Base-by-base conservation (phyloP, 2,888 invertebrate species). In the Phragmatobia fuliginosa region DNA sequence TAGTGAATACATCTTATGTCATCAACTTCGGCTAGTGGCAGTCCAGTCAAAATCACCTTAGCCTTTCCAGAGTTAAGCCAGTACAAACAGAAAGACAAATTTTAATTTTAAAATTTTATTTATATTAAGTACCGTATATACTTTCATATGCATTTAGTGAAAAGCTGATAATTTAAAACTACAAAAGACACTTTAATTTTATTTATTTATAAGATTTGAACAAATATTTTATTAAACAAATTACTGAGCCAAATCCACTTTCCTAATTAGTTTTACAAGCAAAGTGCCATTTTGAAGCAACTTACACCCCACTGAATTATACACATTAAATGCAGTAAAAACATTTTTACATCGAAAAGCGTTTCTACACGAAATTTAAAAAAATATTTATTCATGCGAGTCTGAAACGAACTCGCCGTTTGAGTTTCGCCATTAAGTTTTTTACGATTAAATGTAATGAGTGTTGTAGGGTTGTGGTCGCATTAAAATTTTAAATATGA, bases 361-460 rank as follows among this genome's bases (percentile, higher is more conserved):
- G 69, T 74, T 70, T 73, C 66, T 70, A 67, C 71, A 72, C 67
- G 78, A 66, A 73, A 72, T 73, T 70, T 10, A 66, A 73, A 75
- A n/a, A 73, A 62, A 70, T 63, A 56, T 16, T 45, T 41, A 75
- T 36, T 71, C 61, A 71, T 67, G 69, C 67, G 68, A 68, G 66
- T 70, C 56, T 68, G 70, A 66, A 77, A 78, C 62, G 73, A 73
- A 76, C 66, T 79, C 77, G 72, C 68, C 70, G 79, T 77, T 72
- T 68, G 70, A 67, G 60, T 74, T 72, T 71, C 45, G 75, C 73
- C 60, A 72, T 81, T 76, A 78, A 16, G 25, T 77, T 75, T 81
- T 81, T 81, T 81, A 81, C 79, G 81, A 79, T 75, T 73, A 66
- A 76, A 72, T 36, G 76, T 76, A 83, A 83, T 74, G 74, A 81